A percentile compares a stretch with the other conserved stretches of the same genome.
Evolutionary conservation across 2,797 vertebrate genomes (phyloP).

Genomic region (Melanotaenia trifasciata): DNA sequence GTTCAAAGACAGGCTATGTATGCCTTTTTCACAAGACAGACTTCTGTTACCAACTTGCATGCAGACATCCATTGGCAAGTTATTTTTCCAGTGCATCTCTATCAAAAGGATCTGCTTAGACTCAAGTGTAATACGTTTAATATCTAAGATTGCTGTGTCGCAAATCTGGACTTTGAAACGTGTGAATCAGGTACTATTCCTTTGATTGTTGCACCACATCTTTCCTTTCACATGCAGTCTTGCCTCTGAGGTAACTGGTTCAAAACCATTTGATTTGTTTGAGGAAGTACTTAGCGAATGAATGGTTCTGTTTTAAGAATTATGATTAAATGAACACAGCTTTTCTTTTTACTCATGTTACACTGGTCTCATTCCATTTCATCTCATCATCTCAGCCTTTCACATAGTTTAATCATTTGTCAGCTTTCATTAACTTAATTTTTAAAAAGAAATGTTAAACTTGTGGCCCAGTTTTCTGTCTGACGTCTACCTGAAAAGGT

Average conservation of each 20-base stretch:
- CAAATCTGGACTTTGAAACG: constrained; percentile 56
- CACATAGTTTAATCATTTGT: constrained; percentile 19
- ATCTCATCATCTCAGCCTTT: constrained; percentile 52
- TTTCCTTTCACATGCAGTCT: constrained; percentile 29
- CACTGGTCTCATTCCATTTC: constrained; percentile 40
- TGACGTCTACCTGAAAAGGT: constrained; percentile 34
- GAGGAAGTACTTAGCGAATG: constrained; percentile 38
- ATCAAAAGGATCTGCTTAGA: constrained; percentile 13
- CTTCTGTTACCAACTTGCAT: constrained; percentile 30
- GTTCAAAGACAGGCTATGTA: constrained; percentile 26
- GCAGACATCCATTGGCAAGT: constrained; percentile 2
- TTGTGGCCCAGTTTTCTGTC: constrained; percentile 27
- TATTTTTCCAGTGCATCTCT: constrained; percentile 24
- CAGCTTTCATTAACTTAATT: constrained; percentile 33
- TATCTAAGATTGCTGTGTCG: constrained; percentile 31
- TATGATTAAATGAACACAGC: constrained; percentile 60
- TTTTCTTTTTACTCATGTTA: constrained; percentile 26
- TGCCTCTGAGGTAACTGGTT: constrained; percentile 42
- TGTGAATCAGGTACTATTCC: constrained; percentile 44
- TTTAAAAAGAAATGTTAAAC: constrained; percentile 13
- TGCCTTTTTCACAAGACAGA: constrained; percentile 20
- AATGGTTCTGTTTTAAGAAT: constrained; percentile 86
- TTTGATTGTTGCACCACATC: constrained; percentile 36
- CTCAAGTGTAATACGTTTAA: constrained; percentile 34
- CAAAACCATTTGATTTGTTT: constrained; percentile 55